Evolutionary conservation across 2,888 invertebrate genomes (phyloP), one percentile per base, ranked within the genome.

Genomic region (Morpho helenor): DNA sequence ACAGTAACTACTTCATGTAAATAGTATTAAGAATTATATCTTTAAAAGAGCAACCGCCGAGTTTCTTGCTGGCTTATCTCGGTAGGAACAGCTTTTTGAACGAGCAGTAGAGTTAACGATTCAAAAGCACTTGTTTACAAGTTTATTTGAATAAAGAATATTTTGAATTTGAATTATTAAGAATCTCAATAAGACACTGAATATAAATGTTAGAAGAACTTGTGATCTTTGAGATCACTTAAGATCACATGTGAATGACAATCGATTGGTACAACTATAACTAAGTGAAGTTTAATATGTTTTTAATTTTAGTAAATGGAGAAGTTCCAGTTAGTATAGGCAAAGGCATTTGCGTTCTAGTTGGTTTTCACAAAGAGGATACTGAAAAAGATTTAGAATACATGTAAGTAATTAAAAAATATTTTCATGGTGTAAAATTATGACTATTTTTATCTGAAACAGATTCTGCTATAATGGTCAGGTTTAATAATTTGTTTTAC

Each of bases 311-410:
- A 59, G 62, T 62, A 49, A 56, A 62, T 49, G 49, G 59, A 7
- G 54, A 57, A 49, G 7, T 59, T 10, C 48, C 55, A 7, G 57
- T 59, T 7, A 57, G 59, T 9, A 57, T 59, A 46, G 51, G 48
- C 6, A 22, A 49, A 42, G 59, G 59, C 42, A 39, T 59, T 39
- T 59, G 59, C 50, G 59, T 57, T 8, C 49, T 62, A 22, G 54
- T 62, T 42, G 62, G 57, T 16, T 59, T 62, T 46, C 56, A 59
- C 50, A 62, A 62, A 59, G 59, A 59, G 16, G 59, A 59, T 42
- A 62, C 52, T 6, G 41, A 53, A 44, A 54, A 59, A 50, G 62
- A 62, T 48, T 56, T 62, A 49, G 59, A 62, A 54, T 57, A 59
- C 42, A 62, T 57, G 56, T 59, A 49, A 56, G 57, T 9, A 9